Base-by-base conservation (phyloP, 2,888 invertebrate species). In the Rapana venosa region DNA sequence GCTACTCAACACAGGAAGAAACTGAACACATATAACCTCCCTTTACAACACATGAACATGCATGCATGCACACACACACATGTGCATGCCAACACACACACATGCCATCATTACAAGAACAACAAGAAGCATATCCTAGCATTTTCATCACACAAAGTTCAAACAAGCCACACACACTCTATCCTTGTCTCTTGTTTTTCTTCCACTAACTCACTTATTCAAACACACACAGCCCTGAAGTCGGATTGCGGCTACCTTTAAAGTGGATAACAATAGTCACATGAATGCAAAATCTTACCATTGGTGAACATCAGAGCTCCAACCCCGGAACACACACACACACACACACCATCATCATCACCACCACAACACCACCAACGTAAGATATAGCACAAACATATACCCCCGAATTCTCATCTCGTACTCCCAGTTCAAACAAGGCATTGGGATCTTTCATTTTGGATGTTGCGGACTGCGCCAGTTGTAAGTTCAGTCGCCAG, bases 391-490 rank as follows among this genome's bases (percentile, higher is more conserved):
- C 8, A 26, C 30, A 22, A 79, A 30, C 36, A 88, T 91, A 90
- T 91, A 94, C 94, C 91, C 92, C 92, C 30, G 92, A 90, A 85
- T 92, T 92, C 85, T 95, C 93, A 91, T 94, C 92, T 22, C 91
- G 91, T 4, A 95, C 89, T 70, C 92, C 93, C 20, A 96, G 91
- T 91, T 96, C 95, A 92, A 96, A 94, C 92, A 95, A 91, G 58
- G 96, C 96, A 90, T 95, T 94, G 11, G 96, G 96, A 47, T 94
- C 90, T 90, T 96, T 96, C 93, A 95, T 93, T 91, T 96, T 96
- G 61, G 94, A 92, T 91, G 94, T 93, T n/a, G 92, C 93, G 20
- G 95, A 92, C 91, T 96, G 95, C 4, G 95, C 95, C 94, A 96
- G 94, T 91, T 95, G 95, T 22, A 96, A 92, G 83, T 95, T 95